A percentile compares a stretch with the other conserved stretches of the same genome.
These are phyloP conservation scores for Gambusia affinis DNA, from an alignment of 2,113 vertebrate genomes.

Conservation along the genomic window DNA sequence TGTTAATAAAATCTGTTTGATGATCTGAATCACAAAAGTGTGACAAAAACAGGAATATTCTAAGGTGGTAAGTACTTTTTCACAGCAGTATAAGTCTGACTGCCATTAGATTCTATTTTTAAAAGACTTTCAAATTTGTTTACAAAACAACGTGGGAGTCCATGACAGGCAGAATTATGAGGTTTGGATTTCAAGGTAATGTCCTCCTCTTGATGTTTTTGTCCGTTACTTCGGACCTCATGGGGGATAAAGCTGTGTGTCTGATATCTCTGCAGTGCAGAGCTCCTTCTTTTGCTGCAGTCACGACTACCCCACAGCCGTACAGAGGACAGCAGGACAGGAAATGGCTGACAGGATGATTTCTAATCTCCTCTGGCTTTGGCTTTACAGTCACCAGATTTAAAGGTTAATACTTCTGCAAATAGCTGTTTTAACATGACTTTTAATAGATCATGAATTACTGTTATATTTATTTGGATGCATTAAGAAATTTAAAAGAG, in stretches of 20 bases:
- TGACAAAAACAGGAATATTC: no score
- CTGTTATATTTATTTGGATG: not conserved
- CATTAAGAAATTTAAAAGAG: not conserved
- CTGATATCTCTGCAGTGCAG: slow-evolving; percentile 58
- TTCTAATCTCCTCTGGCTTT: slow-evolving; percentile 46
- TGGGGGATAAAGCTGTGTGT: slow-evolving; percentile 29
- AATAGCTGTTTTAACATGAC: slow-evolving; percentile 1
- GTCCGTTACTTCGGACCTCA: slow-evolving; percentile 21
- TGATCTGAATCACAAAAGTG: no score
- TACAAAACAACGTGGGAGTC: not conserved
- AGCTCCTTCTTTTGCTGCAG: slow-evolving; percentile 66
- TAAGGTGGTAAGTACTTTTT: no score
- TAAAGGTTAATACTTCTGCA: slow-evolving; percentile 11
- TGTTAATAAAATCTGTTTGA: no score
- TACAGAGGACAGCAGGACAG: slow-evolving; percentile 53
- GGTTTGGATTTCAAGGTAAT: not conserved
- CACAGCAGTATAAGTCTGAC: no score
- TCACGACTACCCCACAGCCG: slow-evolving; percentile 66
- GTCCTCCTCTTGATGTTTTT: slow-evolving; percentile 16
- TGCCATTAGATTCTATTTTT: no score
- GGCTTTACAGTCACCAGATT: slow-evolving; percentile 20
- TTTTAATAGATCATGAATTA: not conserved
- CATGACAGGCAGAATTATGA: not conserved
- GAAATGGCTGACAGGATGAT: slow-evolving; percentile 47
- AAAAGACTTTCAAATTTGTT: no score